Evolutionary conservation across 2,797 vertebrate species (phyloP).

Genomic region (Falco naumanni): DNA sequence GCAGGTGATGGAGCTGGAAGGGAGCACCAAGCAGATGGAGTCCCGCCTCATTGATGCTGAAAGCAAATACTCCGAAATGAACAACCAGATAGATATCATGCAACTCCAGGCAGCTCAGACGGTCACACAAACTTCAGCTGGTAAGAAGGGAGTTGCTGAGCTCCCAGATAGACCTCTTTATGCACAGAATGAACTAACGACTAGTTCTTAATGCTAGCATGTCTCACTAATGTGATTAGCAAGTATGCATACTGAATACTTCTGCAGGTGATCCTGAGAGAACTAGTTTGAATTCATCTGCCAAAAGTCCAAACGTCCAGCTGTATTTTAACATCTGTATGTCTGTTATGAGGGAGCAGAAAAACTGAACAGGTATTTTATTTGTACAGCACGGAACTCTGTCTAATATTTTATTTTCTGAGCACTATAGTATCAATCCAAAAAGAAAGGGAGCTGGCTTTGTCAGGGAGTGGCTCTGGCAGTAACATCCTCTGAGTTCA

Average conservation of each 20-base stretch:
- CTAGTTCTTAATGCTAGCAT: not conserved
- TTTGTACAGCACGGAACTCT: not conserved
- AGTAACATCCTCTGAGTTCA: not conserved
- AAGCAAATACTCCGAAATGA: conserved; percentile 96
- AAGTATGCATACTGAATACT: not conserved
- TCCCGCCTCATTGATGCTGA: conserved; percentile 88
- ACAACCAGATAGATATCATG: conserved; percentile 95
- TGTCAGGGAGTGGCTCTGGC: not conserved
- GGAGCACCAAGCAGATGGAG: conserved; percentile 87
- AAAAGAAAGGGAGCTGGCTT: not conserved
- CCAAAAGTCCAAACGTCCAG: not conserved
- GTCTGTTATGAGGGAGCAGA: not conserved
- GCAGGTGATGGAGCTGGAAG: conserved; percentile 94
- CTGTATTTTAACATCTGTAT: not conserved
- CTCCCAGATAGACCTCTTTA: not conserved
- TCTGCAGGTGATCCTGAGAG: not conserved
- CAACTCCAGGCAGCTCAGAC: conserved; percentile 93
- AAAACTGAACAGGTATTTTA: not conserved
- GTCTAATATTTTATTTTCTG: not conserved
- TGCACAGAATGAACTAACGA: not conserved
- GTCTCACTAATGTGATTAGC: not conserved
- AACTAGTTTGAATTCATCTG: not conserved
- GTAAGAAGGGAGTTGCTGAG: conserved; percentile 77
- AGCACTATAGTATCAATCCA: not conserved
- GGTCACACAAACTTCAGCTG: conserved; percentile 89